Percentiles rank a stretch among this genome's conserved stretches.
phyloP scores from a whole-genome alignment of 1,140 invertebrate genomes.

The Anadara kagoshimensis region DNA sequence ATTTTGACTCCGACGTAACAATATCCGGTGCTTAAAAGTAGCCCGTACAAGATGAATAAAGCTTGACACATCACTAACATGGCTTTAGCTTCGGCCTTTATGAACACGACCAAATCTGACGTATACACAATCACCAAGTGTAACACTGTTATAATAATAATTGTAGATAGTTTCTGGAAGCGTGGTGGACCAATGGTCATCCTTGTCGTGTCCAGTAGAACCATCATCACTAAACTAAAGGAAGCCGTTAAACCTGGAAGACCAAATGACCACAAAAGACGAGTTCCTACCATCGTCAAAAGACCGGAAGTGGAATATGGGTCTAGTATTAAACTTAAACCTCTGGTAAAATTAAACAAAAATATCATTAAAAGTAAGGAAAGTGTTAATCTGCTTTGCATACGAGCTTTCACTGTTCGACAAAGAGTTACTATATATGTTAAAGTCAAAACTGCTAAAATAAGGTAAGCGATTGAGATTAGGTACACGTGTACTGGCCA shows the following conservation, averaged over 20 bases:
- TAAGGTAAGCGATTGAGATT: conserved; percentile 24
- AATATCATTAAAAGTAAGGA: conserved; percentile 40
- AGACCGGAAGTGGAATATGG: conserved; percentile 35
- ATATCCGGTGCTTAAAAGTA: conserved; percentile 39
- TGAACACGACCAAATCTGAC: conserved; percentile 42
- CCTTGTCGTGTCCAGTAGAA: conserved; percentile 51
- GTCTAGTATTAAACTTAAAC: conserved; percentile 38
- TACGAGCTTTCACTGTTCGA: conserved; percentile 7
- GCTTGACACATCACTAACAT: conserved; percentile 47
- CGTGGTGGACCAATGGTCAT: conserved; percentile 48
- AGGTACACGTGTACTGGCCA: conserved; percentile 53
- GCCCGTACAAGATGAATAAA: conserved; percentile 46
- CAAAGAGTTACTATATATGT: conserved; percentile 15
- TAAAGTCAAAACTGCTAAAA: conserved; percentile 4
- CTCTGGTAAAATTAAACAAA: conserved; percentile 36
- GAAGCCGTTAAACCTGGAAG: conserved; percentile 48
- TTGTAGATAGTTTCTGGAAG: conserved; percentile 46
- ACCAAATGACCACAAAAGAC: conserved; percentile 47
- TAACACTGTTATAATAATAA: conserved; percentile 33
- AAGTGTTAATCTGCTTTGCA: conserved; percentile 34
- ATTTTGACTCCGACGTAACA: conserved; percentile 45
- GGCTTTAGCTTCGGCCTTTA: conserved; percentile 16
- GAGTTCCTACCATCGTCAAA: conserved; percentile 23
- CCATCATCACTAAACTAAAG: conserved; percentile 50
- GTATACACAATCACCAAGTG: conserved; percentile 39